These are phyloP conservation scores for Lasiurus borealis DNA, from an alignment of 2,113 vertebrate species.

Conservation along the genomic window DNA sequence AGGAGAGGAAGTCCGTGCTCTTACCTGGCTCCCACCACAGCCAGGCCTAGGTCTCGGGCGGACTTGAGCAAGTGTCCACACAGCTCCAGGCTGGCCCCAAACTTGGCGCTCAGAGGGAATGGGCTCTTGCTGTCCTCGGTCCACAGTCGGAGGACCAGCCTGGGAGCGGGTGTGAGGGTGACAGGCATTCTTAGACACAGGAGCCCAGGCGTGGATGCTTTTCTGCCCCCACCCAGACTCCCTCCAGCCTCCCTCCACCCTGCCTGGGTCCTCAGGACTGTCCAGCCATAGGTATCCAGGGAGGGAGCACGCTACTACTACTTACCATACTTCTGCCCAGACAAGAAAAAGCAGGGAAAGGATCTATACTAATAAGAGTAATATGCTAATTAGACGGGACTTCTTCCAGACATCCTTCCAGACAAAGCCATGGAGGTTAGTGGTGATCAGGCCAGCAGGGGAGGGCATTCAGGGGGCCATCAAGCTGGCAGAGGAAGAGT, in stretches of 20 bases:
- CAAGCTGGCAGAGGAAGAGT: no score
- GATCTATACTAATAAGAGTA: no score
- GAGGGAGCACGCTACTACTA: not conserved
- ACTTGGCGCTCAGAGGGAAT: slow-evolving; percentile 58
- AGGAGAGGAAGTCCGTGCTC: not conserved
- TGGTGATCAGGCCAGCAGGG: no score
- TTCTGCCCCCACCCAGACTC: no score
- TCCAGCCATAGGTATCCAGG: not conserved
- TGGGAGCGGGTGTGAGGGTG: not conserved
- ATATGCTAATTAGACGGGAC: no score
- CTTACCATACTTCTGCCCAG: no score
- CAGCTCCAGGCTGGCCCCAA: slow-evolving; percentile 76
- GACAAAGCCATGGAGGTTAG: no score
- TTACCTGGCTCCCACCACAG: slow-evolving; percentile 85
- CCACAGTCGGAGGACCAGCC: slow-evolving; percentile 2
- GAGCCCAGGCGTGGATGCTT: not conserved
- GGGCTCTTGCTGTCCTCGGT: not conserved
- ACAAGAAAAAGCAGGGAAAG: no score
- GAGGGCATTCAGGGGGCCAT: no score
- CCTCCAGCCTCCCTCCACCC: no score
- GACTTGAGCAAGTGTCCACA: slow-evolving; percentile 80
- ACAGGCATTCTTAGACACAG: not conserved
- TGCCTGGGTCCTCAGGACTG: not conserved
- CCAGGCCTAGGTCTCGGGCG: slow-evolving; percentile 81
- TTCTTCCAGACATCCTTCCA: no score